Conservation (phyloP, 2,888 invertebrate species). For the Acrobasis suavella region DNA sequence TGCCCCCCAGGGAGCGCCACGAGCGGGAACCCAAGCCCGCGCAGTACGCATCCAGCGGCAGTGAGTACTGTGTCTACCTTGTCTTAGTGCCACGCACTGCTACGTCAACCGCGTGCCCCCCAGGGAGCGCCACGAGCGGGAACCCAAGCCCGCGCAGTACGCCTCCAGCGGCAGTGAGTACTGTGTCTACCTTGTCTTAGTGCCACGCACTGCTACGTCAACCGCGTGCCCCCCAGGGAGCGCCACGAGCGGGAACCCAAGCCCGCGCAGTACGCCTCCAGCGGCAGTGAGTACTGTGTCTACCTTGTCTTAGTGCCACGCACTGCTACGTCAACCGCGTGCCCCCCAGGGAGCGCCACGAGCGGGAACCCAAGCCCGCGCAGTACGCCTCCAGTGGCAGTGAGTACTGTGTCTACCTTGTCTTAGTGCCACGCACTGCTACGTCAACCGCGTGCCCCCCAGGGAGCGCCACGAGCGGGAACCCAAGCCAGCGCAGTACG, state of each 20-base stretch:
- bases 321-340: constrained; percentile 50
- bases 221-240: constrained; percentile 46
- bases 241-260: constrained; percentile 32
- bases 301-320: constrained; percentile 32
- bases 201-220: constrained; percentile 46
- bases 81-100: constrained; percentile 42
- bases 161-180: constrained; percentile 86
- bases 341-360: constrained; percentile 41
- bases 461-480: constrained; percentile 37
- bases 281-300: constrained; percentile 80
- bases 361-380: constrained; percentile 36
- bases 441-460: constrained; percentile 50
- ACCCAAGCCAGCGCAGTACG: constrained; percentile 73
- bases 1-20: constrained; percentile 42
- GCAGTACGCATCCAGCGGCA: constrained; percentile 86
- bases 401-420: constrained; percentile 57
- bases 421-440: constrained; percentile 44
- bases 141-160: constrained; percentile 68
- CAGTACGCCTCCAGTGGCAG: constrained; percentile 87
- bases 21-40: constrained; percentile 36
- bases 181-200: constrained; percentile 17
- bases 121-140: constrained; percentile 37
- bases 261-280: constrained; percentile 83
- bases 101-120: constrained; percentile 50
- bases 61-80: constrained; percentile 63